Base-by-base conservation (phyloP, 2,797 vertebrate species). In the Ctenopoma multispine region DNA sequence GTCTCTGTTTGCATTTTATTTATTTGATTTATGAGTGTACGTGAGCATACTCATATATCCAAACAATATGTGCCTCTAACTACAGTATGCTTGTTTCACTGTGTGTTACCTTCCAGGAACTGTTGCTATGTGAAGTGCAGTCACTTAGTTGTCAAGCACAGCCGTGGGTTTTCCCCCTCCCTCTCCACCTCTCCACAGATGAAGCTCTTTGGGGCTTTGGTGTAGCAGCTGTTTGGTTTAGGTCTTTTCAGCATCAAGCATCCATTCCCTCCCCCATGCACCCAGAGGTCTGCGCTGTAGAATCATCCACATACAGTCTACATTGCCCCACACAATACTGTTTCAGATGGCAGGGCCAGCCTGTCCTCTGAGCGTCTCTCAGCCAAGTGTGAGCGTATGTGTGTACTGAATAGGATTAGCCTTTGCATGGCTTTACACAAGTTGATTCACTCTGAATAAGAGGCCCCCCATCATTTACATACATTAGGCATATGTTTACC, bases 121-220 rank as follows among this genome's bases (percentile, higher is more conserved):
- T 93, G 93, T 94, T 94, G 91, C 93, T 93, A 93, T 93, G 91
- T 78, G 62, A 86, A 84, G 82, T 85, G 78, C 86, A 91, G 82
- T 85, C 91, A 92, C 91, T 93, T 92, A 89, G 90, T 93, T 92
- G 91, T 92, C 91, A 93, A 90, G 92, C 93, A 85, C 85, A 90
- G 86, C 87, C 80, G 65, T 77, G 87, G 69, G 67, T 71, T 58
- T 40, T 17, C 17, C 61, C 77, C 81, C 72, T 58, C 47, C 73
- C 69, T 77, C 82, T 84, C 86, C 70, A 85, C 74, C 81, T 87
- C 88, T 90, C 88, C 81, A 84, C 82, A 78, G 87, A 92, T 87
- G 87, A 91, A 89, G 84, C 90, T 89, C 91, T 94, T 89, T 84
- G 80, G 91, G 86, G 90, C 89, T 89, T 89, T 88, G 85, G 84